Base-by-base conservation (phyloP, 2,797 vertebrate genomes). In the Gallirallus australis region DNA sequence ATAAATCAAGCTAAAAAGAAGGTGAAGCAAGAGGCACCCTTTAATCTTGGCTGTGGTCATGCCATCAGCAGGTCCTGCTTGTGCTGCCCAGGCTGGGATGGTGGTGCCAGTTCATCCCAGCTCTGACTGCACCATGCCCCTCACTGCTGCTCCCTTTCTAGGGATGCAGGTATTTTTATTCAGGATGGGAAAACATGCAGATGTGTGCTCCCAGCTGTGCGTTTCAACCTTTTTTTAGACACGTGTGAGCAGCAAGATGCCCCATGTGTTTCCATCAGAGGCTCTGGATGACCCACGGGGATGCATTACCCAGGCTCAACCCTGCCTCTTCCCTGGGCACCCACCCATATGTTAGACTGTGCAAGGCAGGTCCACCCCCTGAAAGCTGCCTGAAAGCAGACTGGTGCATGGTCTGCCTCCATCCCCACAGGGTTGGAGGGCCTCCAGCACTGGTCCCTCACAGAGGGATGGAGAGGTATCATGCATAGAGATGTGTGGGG, bases 301-400 rank as follows among this genome's bases (percentile, higher is more conserved):
- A 40, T 54, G 33, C 42, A 21, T 37, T 73, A 84, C 9, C 37
- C 5, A 2, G 50, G 23, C 33, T 66, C 25, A 50, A 2, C 21
- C 35, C 21, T 83, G 12, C 21, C 10, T 77, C 48, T 48, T 73
- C 15, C 33, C 31, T 1, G 1, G 17, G 19, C 9, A 6, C 52
- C 52, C 9, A 6, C 52, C 52, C 27, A 12, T 1, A 0, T 1
- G 0, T 60, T n/a, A 15, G 15, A 18, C 21, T 30, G 23, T 0
- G 0, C 13, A 30, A 39, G 54, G 42, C 18, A 52, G 27, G 3
- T 47, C 35, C 21, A 40, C 11, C 20, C 25, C 17, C 15, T 1
- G 0, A 52, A 63, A 76, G 20, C 45, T 60, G 20, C 28, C 15
- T 3, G 9, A 27, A 19, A 37, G 40, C 78, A 59, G 33, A 18